A percentile compares a stretch with the other conserved stretches of the same genome.
These are phyloP conservation scores for Patella caerulea DNA, from an alignment of 2,888 invertebrate species.

Conservation along the genomic window DNA sequence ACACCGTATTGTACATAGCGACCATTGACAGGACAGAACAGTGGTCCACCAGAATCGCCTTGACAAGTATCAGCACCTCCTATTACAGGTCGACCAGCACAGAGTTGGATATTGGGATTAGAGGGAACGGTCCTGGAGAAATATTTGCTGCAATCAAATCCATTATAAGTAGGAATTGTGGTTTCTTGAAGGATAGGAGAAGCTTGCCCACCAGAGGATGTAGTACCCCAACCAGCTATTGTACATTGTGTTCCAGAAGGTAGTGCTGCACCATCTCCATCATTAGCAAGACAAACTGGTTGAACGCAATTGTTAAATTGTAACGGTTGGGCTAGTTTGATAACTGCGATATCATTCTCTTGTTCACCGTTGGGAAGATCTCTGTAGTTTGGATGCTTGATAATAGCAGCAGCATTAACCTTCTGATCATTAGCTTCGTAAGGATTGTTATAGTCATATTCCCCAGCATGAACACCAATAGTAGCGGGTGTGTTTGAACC, in stretches of 20 bases:
- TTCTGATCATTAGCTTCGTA: background rate
- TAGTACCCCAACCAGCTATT: constrained; percentile 18
- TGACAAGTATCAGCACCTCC: constrained; percentile 36
- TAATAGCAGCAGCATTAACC: background rate
- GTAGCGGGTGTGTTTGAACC: background rate
- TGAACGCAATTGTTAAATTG: background rate
- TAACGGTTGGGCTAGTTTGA: background rate
- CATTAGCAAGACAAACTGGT: constrained; percentile 1
- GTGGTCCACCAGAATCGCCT: constrained; percentile 39
- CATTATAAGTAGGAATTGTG: constrained; percentile 22
- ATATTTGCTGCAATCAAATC: constrained; percentile 18
- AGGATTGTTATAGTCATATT: background rate
- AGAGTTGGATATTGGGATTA: constrained; percentile 25
- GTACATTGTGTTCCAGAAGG: constrained; percentile 13
- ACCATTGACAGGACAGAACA: constrained; percentile 26
- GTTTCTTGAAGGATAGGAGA: constrained; percentile 17
- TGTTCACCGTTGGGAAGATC: constrained; percentile 5
- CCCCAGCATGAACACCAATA: background rate
- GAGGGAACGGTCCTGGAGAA: constrained; percentile 21
- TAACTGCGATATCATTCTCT: constrained; percentile 1
- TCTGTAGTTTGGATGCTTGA: background rate
- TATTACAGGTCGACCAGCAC: constrained; percentile 30
- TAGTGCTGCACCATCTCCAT: background rate
- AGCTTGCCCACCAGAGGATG: constrained; percentile 2
- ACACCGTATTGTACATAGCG: constrained; percentile 32